Evolutionary conservation across 2,888 invertebrate species (phyloP), one percentile per base, ranked within the genome.

Genomic region (Balanococcus diminutus): DNA sequence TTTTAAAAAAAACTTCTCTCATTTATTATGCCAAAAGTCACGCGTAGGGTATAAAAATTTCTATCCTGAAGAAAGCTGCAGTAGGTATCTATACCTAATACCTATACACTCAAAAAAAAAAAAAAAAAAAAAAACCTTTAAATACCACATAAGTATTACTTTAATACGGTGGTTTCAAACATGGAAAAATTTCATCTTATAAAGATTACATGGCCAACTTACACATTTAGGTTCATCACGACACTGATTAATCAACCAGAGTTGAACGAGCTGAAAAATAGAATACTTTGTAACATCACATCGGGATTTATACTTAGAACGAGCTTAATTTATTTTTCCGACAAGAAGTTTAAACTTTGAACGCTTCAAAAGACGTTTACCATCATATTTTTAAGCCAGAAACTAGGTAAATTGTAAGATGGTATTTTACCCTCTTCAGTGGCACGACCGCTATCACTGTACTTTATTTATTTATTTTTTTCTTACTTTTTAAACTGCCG

Each of bases 251-350:
- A 28, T 67, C 25, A 67, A 16, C 8, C 16, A 4, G 25, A n/a
- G n/a, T n/a, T n/a, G n/a, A n/a, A 14, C 67, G 16, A 67, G 31
- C 28, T 31, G 16, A 56, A 22, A 67, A 67, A 67, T 67, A 67
- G 28, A 4, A 28, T 67, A 67, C 67, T 67, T 67, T 67, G n/a
- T 36, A 79, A 79, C 36, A 36, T 36, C 19, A 79, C 36, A 36
- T 36, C 19, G 36, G 32, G 36, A 79, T 79, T 79, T 79, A 22
- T 36, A 25, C n/a, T n/a, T 8, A 79, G 4, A 79, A 79, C 75
- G 28, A 79, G 75, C 36, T 16, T 79, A 79, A 79, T 79, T 79
- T 79, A 79, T 79, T 79, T 79, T 79, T 79, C 75, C 75, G n/a
- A n/a, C 75, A 19, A 79, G 36, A 36, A 79, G 75, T 79, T 36